Percentiles rank a stretch among this genome's conserved stretches.
Evolutionary conservation across 1,140 invertebrate genomes (phyloP).

Genomic region (Melanaphis sacchari): DNA sequence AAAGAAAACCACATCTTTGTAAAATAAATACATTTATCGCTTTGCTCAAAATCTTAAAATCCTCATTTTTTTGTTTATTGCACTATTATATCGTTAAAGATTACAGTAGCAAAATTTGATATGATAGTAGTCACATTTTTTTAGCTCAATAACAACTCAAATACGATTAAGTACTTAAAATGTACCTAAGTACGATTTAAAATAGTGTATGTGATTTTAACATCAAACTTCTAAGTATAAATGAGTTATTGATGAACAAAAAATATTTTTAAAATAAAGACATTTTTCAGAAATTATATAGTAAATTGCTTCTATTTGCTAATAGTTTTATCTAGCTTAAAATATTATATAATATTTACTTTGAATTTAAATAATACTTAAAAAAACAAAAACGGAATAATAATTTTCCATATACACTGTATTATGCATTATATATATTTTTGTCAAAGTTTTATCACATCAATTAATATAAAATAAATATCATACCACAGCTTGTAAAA

Average conservation of each 20-base stretch:
- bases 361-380: not conserved
- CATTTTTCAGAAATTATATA: not conserved
- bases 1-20: too few species aligned
- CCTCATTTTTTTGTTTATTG: not conserved
- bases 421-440: not conserved
- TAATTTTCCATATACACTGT: not conserved
- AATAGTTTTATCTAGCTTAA: not conserved
- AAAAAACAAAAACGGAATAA: not conserved
- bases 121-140: not conserved
- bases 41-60: too few species aligned
- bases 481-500: not conserved
- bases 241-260: not conserved
- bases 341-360: not conserved
- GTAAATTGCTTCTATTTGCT: not conserved
- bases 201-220: too few species aligned
- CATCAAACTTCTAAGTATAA: too few species aligned
- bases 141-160: not conserved
- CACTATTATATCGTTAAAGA: not conserved
- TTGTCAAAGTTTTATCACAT: not conserved
- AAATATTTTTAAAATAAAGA: not conserved
- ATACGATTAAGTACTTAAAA: not conserved
- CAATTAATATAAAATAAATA: not conserved
- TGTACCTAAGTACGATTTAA: too few species aligned
- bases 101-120: not conserved
- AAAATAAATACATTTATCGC: fast-evolving